Evolutionary conservation across 2,888 invertebrate species (phyloP).

Genomic region (Myopa testacea): DNA sequence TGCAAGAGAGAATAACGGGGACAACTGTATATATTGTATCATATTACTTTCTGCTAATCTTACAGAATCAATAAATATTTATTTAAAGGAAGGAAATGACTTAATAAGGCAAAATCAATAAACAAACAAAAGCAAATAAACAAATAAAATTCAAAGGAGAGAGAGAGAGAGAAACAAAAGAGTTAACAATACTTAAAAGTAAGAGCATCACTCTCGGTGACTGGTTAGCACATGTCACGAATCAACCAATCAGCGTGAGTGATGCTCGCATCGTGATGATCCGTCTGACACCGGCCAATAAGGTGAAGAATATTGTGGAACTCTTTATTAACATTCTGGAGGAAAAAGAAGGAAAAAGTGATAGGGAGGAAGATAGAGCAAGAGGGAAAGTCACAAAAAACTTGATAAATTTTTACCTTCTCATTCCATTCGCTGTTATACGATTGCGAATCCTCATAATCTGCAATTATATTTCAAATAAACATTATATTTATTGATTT

Average conservation of each 20-base stretch:
- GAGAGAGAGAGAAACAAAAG: too few relatives aligned
- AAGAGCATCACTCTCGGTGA: too few relatives aligned
- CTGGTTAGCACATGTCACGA: too few relatives aligned
- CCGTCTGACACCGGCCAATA: too few relatives aligned
- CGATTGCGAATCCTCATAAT: constrained; percentile 68
- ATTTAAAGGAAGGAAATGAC: background rate
- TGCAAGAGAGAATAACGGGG: constrained; percentile 50
- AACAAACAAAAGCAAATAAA: background rate
- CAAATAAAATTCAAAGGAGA: background rate
- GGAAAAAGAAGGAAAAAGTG: background rate
- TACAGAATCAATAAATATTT: background rate
- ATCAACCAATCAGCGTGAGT: too few relatives aligned
- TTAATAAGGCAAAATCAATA: background rate
- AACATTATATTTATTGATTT: background rate
- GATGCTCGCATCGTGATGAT: too few relatives aligned
- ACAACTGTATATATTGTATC: too few relatives aligned
- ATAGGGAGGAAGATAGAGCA: background rate
- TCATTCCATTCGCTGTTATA: constrained; percentile 68
- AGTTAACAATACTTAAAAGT: too few relatives aligned
- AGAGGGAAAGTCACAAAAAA: background rate
- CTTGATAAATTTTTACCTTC: constrained; percentile 60
- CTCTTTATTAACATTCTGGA: background rate
- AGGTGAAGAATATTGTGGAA: too few relatives aligned
- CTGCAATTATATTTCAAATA: constrained; percentile 62
- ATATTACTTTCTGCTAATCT: too few relatives aligned